Conservation (phyloP, 1,140 invertebrate species). For the Charaxes varanes region DNA sequence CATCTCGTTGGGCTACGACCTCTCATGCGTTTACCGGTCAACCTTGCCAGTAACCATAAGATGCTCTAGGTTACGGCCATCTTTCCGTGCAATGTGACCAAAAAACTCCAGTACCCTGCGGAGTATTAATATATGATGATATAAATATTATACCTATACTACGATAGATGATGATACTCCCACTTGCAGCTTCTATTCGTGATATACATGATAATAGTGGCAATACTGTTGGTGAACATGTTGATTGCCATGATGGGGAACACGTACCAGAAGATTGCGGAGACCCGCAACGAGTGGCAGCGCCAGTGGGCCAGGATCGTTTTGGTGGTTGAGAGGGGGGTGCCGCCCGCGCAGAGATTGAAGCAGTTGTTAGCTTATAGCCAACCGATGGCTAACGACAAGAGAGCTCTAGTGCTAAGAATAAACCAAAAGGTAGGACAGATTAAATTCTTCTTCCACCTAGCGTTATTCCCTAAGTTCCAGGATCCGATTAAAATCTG, state of each 20-base stretch:
- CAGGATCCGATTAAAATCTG: too few relatives aligned
- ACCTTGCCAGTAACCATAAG: too few relatives aligned
- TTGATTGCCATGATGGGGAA: slow-evolving; percentile 99
- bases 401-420: slow-evolving; percentile 89
- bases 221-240: slow-evolving; percentile 97
- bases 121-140: too few relatives aligned
- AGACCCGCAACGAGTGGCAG: slow-evolving; percentile 98
- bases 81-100: too few relatives aligned
- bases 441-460: too few relatives aligned
- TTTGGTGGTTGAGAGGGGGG: slow-evolving; percentile 95
- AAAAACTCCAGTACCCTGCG: too few relatives aligned
- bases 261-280: slow-evolving; percentile 98
- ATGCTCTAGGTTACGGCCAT: too few relatives aligned
- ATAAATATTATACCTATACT: too few relatives aligned
- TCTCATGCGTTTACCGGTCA: too few relatives aligned
- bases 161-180: too few relatives aligned
- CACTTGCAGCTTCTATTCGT: slow-evolving; percentile 90
- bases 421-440: slow-evolving; percentile 31
- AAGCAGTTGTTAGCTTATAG: slow-evolving; percentile 93
- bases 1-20: too few relatives aligned
- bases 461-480: too few relatives aligned
- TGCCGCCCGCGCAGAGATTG: slow-evolving; percentile 89
- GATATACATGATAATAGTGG: slow-evolving; percentile 97
- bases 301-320: slow-evolving; percentile 99
- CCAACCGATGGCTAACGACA: slow-evolving; percentile 95